These are phyloP conservation scores for Oenanthe melanoleuca DNA, from an alignment of 2,113 vertebrate genomes.

Conservation along the genomic window DNA sequence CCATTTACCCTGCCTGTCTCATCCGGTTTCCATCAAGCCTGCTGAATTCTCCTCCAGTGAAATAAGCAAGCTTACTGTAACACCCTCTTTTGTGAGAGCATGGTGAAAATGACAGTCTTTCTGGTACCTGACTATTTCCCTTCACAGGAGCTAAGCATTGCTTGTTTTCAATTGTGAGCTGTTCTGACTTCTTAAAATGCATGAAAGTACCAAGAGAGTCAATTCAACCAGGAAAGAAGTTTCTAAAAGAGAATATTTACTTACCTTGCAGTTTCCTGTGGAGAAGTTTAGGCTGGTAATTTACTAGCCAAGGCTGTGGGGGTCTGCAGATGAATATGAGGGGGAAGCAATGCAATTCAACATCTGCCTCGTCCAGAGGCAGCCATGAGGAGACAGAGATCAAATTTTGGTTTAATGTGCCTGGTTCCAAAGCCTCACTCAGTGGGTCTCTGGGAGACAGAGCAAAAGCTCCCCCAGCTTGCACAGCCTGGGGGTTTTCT, in stretches of 20 bases:
- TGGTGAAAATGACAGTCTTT: slow-evolving; percentile 58
- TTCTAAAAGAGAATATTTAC: slow-evolving; percentile 35
- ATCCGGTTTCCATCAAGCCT: slow-evolving; percentile 56
- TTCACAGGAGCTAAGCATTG: slow-evolving; percentile 49
- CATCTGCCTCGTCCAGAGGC: not conserved
- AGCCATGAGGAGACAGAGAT: not conserved
- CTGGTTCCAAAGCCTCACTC: not conserved
- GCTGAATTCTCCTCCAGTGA: slow-evolving; percentile 52
- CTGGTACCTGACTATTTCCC: slow-evolving; percentile 57
- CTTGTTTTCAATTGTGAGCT: slow-evolving; percentile 59
- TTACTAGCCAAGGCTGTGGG: not conserved
- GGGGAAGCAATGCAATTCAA: not conserved
- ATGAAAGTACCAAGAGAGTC: slow-evolving; percentile 42
- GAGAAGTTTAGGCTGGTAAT: slow-evolving; percentile 4
- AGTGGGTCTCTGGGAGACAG: not conserved
- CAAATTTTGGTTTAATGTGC: not conserved
- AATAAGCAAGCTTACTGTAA: slow-evolving; percentile 70
- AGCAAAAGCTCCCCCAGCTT: not conserved
- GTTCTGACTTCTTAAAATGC: slow-evolving; percentile 58
- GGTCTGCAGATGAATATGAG: fast-evolving
- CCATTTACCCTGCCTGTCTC: slow-evolving; percentile 69
- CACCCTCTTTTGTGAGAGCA: slow-evolving; percentile 56
- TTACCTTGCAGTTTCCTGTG: not conserved
- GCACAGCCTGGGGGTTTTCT: fast-evolving
- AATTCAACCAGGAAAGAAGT: slow-evolving; percentile 5